phyloP scores from a whole-genome alignment of 2,797 vertebrate species.

The Poecilia gillii region DNA sequence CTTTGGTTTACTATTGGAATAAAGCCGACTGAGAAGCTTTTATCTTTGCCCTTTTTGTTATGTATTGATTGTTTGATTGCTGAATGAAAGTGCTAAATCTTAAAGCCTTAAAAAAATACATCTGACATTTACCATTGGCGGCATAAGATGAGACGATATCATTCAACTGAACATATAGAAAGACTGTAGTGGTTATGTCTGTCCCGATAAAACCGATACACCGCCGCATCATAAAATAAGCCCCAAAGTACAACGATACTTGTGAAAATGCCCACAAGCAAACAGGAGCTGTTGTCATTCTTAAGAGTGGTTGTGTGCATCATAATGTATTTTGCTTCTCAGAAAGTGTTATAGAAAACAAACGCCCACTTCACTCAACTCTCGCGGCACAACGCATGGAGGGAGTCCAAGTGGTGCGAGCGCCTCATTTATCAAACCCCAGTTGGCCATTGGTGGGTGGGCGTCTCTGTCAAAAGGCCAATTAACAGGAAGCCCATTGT shows the following conservation, averaged over 20 bases:
- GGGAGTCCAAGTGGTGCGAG: slow-evolving; percentile 59
- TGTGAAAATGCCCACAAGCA: not conserved
- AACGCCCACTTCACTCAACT: slow-evolving; percentile 73
- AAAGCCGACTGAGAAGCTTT: slow-evolving; percentile 5
- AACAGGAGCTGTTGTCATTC: slow-evolving; percentile 24
- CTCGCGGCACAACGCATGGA: slow-evolving; percentile 64
- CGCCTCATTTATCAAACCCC: slow-evolving; percentile 80
- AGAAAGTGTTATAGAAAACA: slow-evolving; percentile 66
- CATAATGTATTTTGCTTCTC: slow-evolving; percentile 57
- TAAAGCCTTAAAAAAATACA: slow-evolving; percentile 20
- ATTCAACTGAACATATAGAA: slow-evolving; percentile 1
- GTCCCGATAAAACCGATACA: not conserved
- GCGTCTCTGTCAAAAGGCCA: slow-evolving; percentile 81
- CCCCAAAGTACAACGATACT: slow-evolving; percentile 6
- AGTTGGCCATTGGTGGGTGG: slow-evolving; percentile 75
- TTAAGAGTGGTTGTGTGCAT: slow-evolving; percentile 51
- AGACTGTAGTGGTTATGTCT: slow-evolving; percentile 11
- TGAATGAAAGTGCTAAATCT: slow-evolving; percentile 21
- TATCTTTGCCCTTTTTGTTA: slow-evolving; percentile 19
- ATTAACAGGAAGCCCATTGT: slow-evolving; percentile 79
- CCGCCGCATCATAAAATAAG: not conserved
- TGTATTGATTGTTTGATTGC: slow-evolving; percentile 32
- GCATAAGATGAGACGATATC: slow-evolving; percentile 17
- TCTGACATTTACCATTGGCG: slow-evolving; percentile 17
- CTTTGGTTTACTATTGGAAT: slow-evolving; percentile 4